phyloP scores from a whole-genome alignment of 2,797 vertebrate species.

The Malurus leucopterus region DNA sequence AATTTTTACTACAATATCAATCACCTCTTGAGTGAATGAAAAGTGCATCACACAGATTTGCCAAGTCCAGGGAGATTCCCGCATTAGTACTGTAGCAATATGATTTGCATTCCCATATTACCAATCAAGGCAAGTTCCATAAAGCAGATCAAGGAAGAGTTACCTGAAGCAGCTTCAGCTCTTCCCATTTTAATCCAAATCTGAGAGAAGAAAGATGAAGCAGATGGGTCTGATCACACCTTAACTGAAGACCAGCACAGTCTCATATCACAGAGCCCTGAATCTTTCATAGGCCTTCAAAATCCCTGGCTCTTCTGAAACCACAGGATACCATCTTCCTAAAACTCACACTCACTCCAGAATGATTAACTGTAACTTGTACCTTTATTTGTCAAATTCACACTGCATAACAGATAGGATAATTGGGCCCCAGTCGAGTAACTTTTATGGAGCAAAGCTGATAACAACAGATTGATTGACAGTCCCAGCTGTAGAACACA shows the following conservation, averaged over 20 bases:
- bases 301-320: not conserved
- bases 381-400: constrained; percentile 60
- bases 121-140: not conserved
- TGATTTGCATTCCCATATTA: not conserved
- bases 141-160: not conserved
- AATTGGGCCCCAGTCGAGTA: constrained; percentile 50
- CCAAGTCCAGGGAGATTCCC: not conserved
- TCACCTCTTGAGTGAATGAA: not conserved
- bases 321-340: not conserved
- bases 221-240: not conserved
- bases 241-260: not conserved
- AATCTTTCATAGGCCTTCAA: not conserved
- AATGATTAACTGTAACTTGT: constrained; percentile 35
- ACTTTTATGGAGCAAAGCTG: constrained; percentile 36
- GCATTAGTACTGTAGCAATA: not conserved
- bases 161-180: not conserved
- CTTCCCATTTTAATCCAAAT: not conserved
- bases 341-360: not conserved
- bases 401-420: constrained; percentile 28
- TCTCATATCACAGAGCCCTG: not conserved
- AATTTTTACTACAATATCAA: not conserved
- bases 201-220: not conserved
- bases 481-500: constrained; percentile 31
- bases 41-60: not conserved
- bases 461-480: constrained; percentile 55